A percentile compares a stretch with the other conserved stretches of the same genome.
These are phyloP conservation scores for Aradophagus sp. DNA, from an alignment of 1,140 invertebrate genomes.

Conservation along the genomic window DNA sequence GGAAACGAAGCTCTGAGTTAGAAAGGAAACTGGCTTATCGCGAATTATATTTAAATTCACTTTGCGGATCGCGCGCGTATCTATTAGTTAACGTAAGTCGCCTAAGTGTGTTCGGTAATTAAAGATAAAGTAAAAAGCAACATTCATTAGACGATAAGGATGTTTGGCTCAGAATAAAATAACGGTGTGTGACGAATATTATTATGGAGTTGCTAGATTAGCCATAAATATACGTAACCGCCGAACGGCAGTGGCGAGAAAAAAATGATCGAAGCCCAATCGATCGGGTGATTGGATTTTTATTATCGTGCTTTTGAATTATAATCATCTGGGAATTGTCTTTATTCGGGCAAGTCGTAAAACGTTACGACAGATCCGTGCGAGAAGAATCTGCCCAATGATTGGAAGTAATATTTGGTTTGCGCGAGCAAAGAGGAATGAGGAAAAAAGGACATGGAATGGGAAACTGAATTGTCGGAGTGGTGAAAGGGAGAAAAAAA, in stretches of 20 bases:
- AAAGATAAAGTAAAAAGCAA: conserved; percentile 55
- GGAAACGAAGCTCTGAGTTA: conserved; percentile 35
- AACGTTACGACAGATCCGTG: conserved; percentile 19
- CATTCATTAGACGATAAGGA: conserved; percentile 48
- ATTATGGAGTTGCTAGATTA: conserved; percentile 17
- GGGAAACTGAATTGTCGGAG: background rate
- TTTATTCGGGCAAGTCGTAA: conserved; percentile 16
- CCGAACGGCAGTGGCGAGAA: conserved; percentile 1
- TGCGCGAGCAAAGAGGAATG: conserved; percentile 2
- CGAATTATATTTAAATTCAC: conserved; percentile 53
- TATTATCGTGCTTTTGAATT: conserved; percentile 22
- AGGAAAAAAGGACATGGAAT: conserved; percentile 14
- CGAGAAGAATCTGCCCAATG: conserved; percentile 21
- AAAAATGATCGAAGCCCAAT: no score
- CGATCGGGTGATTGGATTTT: conserved; percentile 26
- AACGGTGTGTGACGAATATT: no score
- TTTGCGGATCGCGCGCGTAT: conserved; percentile 37
- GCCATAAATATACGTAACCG: conserved; percentile 7
- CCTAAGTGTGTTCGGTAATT: conserved; percentile 55
- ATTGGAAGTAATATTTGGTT: conserved; percentile 38
- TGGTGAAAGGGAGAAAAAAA: no score
- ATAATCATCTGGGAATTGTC: conserved; percentile 20
- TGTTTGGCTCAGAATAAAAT: conserved; percentile 8
- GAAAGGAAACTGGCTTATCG: conserved; percentile 51
- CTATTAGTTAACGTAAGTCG: conserved; percentile 50